A percentile compares a stretch with the other conserved stretches of the same genome.
Evolutionary conservation across 2,113 vertebrate species (phyloP).

Genomic region (Eublepharis macularius): DNA sequence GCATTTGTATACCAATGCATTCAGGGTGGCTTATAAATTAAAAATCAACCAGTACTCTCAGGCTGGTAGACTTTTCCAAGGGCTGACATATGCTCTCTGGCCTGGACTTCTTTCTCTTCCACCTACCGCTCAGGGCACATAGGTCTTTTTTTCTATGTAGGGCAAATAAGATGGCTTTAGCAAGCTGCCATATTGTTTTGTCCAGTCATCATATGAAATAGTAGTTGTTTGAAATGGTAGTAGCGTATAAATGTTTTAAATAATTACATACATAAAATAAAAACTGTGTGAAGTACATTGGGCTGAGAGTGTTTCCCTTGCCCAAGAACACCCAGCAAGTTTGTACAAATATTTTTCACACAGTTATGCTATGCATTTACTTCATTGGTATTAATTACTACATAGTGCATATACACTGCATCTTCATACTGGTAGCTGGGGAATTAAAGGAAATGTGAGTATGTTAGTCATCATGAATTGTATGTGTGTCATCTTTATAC

Average conservation of each 20-base stretch:
- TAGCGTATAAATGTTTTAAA: too few relatives aligned
- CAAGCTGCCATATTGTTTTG: too few relatives aligned
- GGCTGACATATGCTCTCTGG: background rate
- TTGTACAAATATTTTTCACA: too few relatives aligned
- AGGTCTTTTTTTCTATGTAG: background rate
- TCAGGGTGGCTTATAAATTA: background rate
- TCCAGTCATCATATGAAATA: too few relatives aligned
- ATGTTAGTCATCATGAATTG: too few relatives aligned
- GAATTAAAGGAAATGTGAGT: background rate
- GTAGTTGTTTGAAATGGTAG: too few relatives aligned
- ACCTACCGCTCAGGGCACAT: background rate
- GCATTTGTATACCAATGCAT: background rate
- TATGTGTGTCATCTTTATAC: too few relatives aligned
- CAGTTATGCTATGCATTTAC: background rate
- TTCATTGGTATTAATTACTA: background rate
- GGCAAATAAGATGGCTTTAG: too few relatives aligned
- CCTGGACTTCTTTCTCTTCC: background rate
- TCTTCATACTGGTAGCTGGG: background rate
- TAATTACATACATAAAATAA: too few relatives aligned
- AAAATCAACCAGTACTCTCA: background rate
- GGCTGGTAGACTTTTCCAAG: background rate
- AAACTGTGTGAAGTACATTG: too few relatives aligned
- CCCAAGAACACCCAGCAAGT: too few relatives aligned
- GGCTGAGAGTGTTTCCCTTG: too few relatives aligned
- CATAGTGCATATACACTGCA: background rate